A percentile compares a stretch with the other conserved stretches of the same genome.
Conservation (phyloP, 2,797 vertebrate genomes). For the Glossophaga mutica region DNA sequence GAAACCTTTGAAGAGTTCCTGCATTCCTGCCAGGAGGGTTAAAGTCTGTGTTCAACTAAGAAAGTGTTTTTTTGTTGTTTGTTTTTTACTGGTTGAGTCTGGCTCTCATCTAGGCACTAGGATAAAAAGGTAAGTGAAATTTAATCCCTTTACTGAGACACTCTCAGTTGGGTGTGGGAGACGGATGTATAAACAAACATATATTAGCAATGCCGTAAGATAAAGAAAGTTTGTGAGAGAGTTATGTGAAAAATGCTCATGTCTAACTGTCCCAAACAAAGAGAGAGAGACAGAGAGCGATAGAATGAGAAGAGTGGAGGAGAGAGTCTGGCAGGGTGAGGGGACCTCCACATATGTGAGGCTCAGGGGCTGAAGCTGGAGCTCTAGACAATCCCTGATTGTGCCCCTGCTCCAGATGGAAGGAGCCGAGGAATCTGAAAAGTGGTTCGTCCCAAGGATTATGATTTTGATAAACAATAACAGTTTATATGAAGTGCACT, state of each 20-base stretch:
- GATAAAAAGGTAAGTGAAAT: neutral
- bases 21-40: neutral
- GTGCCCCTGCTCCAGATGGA: conserved; percentile 54
- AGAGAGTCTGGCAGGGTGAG: neutral
- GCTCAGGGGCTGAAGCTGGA: neutral
- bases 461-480: conserved; percentile 68
- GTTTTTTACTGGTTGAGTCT: neutral
- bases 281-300: neutral
- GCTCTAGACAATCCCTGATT: conserved; percentile 45
- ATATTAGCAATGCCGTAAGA: neutral
- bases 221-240: conserved; percentile 43
- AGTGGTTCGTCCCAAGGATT: conserved; percentile 35
- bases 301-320: neutral
- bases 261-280: neutral
- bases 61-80: neutral
- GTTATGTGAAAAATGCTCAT: conserved; percentile 63
- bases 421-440: conserved; percentile 42
- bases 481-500: conserved; percentile 15
- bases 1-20: neutral
- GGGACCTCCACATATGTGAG: neutral
- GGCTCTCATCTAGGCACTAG: neutral
- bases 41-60: neutral
- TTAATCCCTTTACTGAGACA: neutral
- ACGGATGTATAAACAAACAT: conserved; percentile 16
- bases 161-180: neutral